A percentile compares a stretch with the other conserved stretches of the same genome.
These are phyloP conservation scores for Strigamia transsilvanica DNA, from an alignment of 2,888 invertebrate genomes.

Conservation along the genomic window DNA sequence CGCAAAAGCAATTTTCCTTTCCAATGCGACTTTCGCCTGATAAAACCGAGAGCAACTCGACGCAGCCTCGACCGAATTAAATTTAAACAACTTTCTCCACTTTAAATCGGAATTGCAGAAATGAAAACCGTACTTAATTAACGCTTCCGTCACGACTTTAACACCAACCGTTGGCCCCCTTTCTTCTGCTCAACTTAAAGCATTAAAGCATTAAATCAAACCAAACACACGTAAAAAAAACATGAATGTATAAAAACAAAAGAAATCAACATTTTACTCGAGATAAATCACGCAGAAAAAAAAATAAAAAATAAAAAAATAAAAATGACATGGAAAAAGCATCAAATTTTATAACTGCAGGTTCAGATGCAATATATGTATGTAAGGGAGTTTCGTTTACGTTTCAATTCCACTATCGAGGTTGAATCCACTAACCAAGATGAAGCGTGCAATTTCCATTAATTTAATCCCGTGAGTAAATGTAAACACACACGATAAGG, in stretches of 20 bases:
- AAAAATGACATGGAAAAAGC: not conserved
- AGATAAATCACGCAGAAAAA: not conserved
- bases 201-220: no score
- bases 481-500: conserved; percentile 14
- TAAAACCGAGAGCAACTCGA: not conserved
- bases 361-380: not conserved
- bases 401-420: not conserved
- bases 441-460: conserved; percentile 5
- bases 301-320: not conserved
- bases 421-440: conserved; percentile 14
- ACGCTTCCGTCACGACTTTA: not conserved
- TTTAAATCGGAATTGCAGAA: not conserved
- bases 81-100: conserved; percentile 27
- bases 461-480: conserved; percentile 18
- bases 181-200: no score
- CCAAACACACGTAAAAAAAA: not conserved
- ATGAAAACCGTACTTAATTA: not conserved
- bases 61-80: not conserved
- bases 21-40: not conserved
- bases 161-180: not conserved
- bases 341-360: not conserved
- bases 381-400: not conserved
- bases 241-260: not conserved
- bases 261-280: not conserved
- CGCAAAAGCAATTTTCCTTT: not conserved